Percentiles rank a stretch among this genome's conserved stretches.
phyloP scores from a whole-genome alignment of 2,888 invertebrate species.

The Drosophila atroscutellata region DNA sequence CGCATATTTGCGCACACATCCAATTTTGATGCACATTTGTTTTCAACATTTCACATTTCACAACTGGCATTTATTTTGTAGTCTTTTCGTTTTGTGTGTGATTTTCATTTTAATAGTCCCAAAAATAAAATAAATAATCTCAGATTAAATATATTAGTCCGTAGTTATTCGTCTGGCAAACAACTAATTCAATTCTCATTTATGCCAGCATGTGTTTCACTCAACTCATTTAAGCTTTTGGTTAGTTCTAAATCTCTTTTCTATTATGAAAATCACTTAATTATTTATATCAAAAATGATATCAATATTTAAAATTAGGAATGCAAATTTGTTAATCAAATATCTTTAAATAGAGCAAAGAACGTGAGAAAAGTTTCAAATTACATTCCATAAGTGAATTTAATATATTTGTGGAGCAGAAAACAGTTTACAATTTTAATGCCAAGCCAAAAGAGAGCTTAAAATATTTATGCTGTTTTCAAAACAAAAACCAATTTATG shows the following conservation, averaged over 20 bases:
- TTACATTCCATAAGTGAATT: neutral
- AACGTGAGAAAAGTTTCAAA: neutral
- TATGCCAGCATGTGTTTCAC: neutral
- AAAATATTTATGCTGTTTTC: neutral
- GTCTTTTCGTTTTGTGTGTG: constrained; percentile 4
- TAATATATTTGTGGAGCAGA: neutral
- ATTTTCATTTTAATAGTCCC: constrained; percentile 38
- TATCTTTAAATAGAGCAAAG: neutral
- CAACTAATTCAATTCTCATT: neutral
- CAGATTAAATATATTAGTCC: constrained; percentile 15
- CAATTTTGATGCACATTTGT: constrained; percentile 42
- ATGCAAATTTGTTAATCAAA: neutral
- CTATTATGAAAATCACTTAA: neutral
- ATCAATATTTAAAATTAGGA: neutral
- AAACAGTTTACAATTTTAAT: neutral
- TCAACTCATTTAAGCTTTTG: neutral
- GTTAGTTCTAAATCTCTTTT: neutral
- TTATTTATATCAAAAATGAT: neutral
- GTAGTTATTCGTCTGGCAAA: neutral
- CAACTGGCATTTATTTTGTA: neutral
- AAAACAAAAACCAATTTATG: neutral
- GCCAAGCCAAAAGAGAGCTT: neutral
- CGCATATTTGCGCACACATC: constrained; percentile 48
- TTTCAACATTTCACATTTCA: neutral
- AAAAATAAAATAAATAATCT: neutral